phyloP scores from a whole-genome alignment of 2,888 invertebrate genomes.

The Sinopyrophorus schimmeli region DNA sequence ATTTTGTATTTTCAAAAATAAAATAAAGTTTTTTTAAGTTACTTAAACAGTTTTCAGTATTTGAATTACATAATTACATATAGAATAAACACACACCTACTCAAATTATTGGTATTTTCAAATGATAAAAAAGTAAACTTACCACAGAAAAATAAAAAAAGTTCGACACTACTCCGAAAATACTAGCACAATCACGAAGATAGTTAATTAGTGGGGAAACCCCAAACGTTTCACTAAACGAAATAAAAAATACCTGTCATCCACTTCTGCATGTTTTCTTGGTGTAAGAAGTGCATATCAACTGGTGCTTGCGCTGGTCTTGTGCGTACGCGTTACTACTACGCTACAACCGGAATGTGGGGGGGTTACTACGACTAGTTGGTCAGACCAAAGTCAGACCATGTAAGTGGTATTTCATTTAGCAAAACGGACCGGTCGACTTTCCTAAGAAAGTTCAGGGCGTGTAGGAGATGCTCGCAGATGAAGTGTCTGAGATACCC shows the following conservation, averaged over 20 bases:
- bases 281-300: constrained; percentile 28
- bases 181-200: too few species aligned
- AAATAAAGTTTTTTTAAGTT: too few species aligned
- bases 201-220: too few species aligned
- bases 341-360: constrained; percentile 52
- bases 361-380: constrained; percentile 51
- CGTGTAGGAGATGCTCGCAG: constrained; percentile 51
- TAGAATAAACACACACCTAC: too few species aligned
- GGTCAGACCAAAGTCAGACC: constrained; percentile 37
- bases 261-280: constrained; percentile 11
- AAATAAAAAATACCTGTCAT: neutral
- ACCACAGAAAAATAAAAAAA: too few species aligned
- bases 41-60: too few species aligned
- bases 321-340: constrained; percentile 42
- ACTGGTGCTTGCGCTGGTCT: constrained; percentile 31
- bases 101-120: too few species aligned
- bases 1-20: too few species aligned
- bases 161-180: too few species aligned
- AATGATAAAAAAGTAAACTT: too few species aligned
- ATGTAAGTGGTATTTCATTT: constrained; percentile 30
- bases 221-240: neutral
- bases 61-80: too few species aligned
- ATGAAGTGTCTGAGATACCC: constrained; percentile 33
- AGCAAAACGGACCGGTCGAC: constrained; percentile 37
- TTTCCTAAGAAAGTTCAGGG: constrained; percentile 53